Percentiles rank a stretch among this genome's conserved stretches.
phyloP scores from a whole-genome alignment of 2,888 invertebrate species.

The Fragum fragum region DNA sequence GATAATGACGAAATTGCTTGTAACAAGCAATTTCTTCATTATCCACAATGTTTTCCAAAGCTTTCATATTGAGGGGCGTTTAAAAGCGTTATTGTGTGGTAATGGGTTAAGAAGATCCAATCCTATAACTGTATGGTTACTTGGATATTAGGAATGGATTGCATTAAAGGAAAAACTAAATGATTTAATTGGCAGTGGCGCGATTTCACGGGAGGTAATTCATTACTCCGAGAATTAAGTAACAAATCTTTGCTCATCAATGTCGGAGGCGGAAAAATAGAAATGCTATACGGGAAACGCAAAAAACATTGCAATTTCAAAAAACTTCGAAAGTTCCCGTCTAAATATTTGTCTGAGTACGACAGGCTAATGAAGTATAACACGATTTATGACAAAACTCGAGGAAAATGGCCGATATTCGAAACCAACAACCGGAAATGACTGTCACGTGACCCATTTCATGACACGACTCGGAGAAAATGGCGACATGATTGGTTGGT shows the following conservation, averaged over 20 bases:
- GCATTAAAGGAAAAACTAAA: too few species aligned
- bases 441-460: constrained; percentile 63
- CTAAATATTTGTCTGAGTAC: constrained; percentile 64
- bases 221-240: background rate
- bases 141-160: too few species aligned
- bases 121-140: too few species aligned
- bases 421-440: constrained; percentile 70
- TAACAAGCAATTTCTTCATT: too few species aligned
- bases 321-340: constrained; percentile 52
- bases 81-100: too few species aligned
- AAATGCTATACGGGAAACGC: constrained; percentile 40
- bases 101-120: too few species aligned
- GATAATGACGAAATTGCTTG: too few species aligned
- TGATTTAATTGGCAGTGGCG: too few species aligned
- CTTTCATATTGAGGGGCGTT: too few species aligned
- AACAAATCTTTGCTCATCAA: background rate
- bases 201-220: background rate
- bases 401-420: constrained; percentile 67
- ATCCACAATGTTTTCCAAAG: too few species aligned
- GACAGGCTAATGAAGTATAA: constrained; percentile 66
- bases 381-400: constrained; percentile 65
- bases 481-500: constrained; percentile 56
- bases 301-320: constrained; percentile 45
- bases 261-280: constrained; percentile 15
- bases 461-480: constrained; percentile 54